phyloP scores from a whole-genome alignment of 2,888 invertebrate genomes.

The Nezara viridula region DNA sequence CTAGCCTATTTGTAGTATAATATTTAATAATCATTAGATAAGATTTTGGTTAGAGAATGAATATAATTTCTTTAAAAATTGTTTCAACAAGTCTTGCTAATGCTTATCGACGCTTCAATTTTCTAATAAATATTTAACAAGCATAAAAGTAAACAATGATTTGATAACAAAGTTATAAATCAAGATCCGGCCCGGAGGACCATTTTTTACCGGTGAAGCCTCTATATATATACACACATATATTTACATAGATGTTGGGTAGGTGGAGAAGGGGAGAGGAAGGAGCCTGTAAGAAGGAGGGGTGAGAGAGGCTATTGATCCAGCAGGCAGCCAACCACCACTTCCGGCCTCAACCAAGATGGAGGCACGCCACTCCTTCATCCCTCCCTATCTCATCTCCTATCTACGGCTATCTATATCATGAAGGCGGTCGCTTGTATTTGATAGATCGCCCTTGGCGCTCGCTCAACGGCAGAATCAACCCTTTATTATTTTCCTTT shows the following conservation, averaged over 20 bases:
- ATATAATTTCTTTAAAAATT: too few species aligned
- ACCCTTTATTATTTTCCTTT: neutral
- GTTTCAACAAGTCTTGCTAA: neutral
- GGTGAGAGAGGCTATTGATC: conserved; percentile 62
- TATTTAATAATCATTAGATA: too few species aligned
- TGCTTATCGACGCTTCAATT: neutral
- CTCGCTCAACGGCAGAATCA: neutral
- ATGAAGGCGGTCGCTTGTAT: conserved; percentile 7
- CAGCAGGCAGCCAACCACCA: conserved; percentile 65
- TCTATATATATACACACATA: conserved; percentile 39
- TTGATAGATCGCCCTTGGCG: neutral
- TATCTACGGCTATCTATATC: conserved; percentile 30
- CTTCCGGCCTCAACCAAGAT: conserved; percentile 65
- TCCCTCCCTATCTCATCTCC: conserved; percentile 44
- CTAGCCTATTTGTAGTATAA: too few species aligned
- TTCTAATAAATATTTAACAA: neutral
- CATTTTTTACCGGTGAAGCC: neutral
- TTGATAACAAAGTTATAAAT: conserved; percentile 26
- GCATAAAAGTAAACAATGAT: neutral
- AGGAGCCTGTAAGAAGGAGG: conserved; percentile 53
- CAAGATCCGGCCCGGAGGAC: neutral
- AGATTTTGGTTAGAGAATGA: too few species aligned
- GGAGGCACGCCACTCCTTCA: conserved; percentile 61
- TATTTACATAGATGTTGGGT: conserved; percentile 44
- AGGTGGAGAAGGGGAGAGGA: neutral